Evolutionary conservation across 2,113 vertebrate species (phyloP).

Genomic region (Rhinolophus ferrumequinum): DNA sequence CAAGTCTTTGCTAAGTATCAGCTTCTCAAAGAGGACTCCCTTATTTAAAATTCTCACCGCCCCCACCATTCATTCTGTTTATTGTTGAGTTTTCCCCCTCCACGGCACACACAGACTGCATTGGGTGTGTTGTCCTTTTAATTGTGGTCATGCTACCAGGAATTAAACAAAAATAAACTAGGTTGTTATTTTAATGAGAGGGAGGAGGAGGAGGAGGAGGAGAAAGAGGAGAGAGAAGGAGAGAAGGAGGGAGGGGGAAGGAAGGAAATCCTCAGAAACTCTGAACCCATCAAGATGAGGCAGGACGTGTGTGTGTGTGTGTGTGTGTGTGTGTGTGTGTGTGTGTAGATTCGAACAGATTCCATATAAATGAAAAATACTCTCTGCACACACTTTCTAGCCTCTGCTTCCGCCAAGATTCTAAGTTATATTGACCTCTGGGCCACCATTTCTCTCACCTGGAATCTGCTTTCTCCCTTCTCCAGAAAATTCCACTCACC

Average conservation of each 20-base stretch:
- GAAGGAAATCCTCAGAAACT: neutral
- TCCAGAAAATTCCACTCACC: slow-evolving; percentile 1
- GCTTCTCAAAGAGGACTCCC: slow-evolving; percentile 3
- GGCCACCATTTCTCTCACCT: neutral
- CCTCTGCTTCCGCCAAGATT: neutral
- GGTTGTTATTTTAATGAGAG: slow-evolving; percentile 33
- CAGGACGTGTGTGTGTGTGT: neutral
- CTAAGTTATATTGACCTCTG: neutral
- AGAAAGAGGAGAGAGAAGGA: neutral
- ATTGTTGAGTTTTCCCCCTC: neutral
- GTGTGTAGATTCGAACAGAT: neutral
- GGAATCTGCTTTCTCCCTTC: neutral
- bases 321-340: too few species aligned
- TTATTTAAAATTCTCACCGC: neutral
- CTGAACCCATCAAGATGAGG: neutral
- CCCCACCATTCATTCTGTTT: neutral
- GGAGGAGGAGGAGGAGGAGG: neutral
- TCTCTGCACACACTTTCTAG: neutral
- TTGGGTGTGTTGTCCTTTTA: neutral
- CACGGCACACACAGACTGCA: neutral
- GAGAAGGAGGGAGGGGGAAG: neutral
- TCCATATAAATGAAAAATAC: neutral
- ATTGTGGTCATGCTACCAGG: neutral
- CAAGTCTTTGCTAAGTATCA: neutral
- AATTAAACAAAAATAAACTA: neutral